Evolutionary conservation across 2,888 invertebrate genomes (phyloP).

Genomic region (Mimumesa dahlbomi): DNA sequence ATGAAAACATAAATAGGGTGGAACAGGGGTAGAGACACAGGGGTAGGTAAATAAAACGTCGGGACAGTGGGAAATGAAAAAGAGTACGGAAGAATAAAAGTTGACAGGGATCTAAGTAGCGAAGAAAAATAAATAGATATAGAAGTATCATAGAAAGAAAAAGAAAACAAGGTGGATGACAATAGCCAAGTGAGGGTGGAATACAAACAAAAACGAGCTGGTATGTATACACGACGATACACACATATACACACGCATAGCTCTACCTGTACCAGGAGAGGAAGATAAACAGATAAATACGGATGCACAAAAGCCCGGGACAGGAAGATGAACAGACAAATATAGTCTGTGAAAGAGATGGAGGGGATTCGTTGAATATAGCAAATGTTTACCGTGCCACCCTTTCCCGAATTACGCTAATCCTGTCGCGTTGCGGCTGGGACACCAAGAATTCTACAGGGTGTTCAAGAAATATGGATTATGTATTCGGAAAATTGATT

Average conservation of each 20-base stretch:
- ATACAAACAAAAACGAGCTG: background rate
- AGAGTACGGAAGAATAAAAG: background rate
- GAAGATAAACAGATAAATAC: no score
- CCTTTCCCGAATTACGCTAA: constrained; percentile 66
- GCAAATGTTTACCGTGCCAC: constrained; percentile 66
- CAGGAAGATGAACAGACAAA: background rate
- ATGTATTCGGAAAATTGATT: background rate
- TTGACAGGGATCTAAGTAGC: no score
- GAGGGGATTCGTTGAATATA: constrained; percentile 45
- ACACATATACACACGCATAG: no score
- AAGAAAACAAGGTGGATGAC: background rate
- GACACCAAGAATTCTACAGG: constrained; percentile 29
- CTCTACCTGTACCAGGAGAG: no score
- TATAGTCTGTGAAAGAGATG: constrained; percentile 21
- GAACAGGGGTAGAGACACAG: no score
- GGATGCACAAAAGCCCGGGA: no score
- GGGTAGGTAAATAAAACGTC: no score
- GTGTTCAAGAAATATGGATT: no score
- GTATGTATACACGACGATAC: no score
- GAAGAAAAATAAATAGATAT: background rate
- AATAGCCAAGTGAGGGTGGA: background rate
- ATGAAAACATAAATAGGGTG: no score
- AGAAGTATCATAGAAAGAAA: background rate
- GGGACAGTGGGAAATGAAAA: no score
- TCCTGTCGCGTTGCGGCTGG: constrained; percentile 42